Evolutionary conservation across 2,113 vertebrate species (phyloP).

Genomic region (Dendrocopos noguchii): DNA sequence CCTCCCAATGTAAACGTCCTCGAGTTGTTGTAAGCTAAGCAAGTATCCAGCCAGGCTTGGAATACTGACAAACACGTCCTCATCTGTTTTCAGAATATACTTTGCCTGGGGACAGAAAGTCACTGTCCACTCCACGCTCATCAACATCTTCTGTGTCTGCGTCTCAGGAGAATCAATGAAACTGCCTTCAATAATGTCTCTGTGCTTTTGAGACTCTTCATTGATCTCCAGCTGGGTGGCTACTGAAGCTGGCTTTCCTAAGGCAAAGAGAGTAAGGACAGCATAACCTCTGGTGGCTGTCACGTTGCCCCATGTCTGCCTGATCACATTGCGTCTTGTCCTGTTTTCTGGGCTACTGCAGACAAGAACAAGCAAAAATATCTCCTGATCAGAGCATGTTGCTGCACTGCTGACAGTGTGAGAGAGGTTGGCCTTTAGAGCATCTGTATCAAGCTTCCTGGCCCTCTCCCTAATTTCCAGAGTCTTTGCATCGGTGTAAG

Average conservation of each 20-base stretch:
- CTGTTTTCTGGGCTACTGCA: conserved; percentile 82
- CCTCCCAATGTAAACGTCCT: conserved; percentile 86
- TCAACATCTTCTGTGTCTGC: conserved; percentile 76
- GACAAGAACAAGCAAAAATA: conserved; percentile 86
- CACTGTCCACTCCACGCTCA: conserved; percentile 84
- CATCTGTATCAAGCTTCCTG: conserved; percentile 79
- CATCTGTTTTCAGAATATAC: conserved; percentile 84
- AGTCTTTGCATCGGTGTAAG: conserved; percentile 79
- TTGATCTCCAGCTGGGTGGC: conserved; percentile 71
- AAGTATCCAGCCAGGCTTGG: conserved; percentile 81
- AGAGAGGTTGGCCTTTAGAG: conserved; percentile 77
- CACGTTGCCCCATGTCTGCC: conserved; percentile 87
- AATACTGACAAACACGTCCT: conserved; percentile 83
- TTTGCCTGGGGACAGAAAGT: conserved; percentile 84
- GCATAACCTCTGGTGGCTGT: conserved; percentile 70
- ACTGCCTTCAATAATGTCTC: conserved; percentile 84
- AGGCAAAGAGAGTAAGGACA: conserved; percentile 80
- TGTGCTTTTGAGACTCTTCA: conserved; percentile 75
- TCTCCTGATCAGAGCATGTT: conserved; percentile 71
- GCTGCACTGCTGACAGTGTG: conserved; percentile 67
- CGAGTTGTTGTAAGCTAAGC: conserved; percentile 79
- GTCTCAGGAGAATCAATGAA: conserved; percentile 74
- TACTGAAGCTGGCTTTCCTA: conserved; percentile 75
- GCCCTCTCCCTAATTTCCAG: conserved; percentile 84
- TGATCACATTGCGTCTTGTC: conserved; percentile 78